phyloP scores from a whole-genome alignment of 1,140 invertebrate genomes.

The Procambarus virginalis region DNA sequence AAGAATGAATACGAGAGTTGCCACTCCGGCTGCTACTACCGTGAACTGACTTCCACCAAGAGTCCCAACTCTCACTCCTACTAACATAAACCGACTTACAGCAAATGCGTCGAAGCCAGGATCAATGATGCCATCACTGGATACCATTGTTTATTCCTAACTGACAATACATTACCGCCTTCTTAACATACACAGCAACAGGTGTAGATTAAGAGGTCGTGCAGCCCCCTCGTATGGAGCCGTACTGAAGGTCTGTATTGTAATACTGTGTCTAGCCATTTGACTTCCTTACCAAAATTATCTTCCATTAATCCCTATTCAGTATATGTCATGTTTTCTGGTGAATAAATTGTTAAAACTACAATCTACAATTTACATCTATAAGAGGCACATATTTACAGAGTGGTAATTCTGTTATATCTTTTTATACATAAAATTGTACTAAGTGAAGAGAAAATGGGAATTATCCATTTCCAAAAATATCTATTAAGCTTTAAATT shows the following conservation, averaged over 20 bases:
- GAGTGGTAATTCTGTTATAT: constrained; percentile 11
- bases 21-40: not conserved
- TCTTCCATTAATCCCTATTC: not conserved
- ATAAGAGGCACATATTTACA: constrained; percentile 28
- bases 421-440: constrained; percentile 36
- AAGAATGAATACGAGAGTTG: not conserved
- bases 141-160: not conserved
- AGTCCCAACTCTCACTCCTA: not conserved
- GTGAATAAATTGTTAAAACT: constrained; percentile 6
- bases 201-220: not conserved
- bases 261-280: not conserved
- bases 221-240: not conserved
- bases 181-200: not conserved
- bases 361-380: not conserved
- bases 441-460: constrained; percentile 30
- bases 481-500: not conserved
- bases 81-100: not conserved
- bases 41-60: no score
- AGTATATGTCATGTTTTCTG: not conserved
- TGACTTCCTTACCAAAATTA: not conserved
- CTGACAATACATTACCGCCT: not conserved
- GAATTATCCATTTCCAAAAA: constrained; percentile 16
- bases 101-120: not conserved
- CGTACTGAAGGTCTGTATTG: not conserved
- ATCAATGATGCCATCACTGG: not conserved